Evolutionary conservation across 2,797 vertebrate species (phyloP).

Genomic region (Cygnus olor): DNA sequence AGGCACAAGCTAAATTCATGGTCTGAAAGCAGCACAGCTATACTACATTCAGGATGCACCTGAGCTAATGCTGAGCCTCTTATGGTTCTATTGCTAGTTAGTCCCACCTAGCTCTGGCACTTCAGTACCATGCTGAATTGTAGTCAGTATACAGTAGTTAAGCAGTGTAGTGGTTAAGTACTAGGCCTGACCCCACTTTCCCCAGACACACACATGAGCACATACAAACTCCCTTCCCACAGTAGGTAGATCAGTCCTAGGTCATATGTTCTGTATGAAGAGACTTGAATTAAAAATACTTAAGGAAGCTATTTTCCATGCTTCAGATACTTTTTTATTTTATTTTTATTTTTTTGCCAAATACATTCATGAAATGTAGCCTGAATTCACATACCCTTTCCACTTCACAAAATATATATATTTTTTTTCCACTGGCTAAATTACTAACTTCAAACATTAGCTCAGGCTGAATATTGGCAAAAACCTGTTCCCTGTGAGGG

Average conservation of each 20-base stretch:
- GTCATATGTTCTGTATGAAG: neutral
- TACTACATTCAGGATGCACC: neutral
- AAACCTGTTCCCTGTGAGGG: neutral
- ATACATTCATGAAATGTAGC: neutral
- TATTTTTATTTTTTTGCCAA: neutral
- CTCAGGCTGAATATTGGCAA: neutral
- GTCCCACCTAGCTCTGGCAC: neutral
- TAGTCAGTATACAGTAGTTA: neutral
- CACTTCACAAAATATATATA: neutral
- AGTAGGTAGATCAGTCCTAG: neutral
- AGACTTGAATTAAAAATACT: neutral
- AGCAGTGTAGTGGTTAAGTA: neutral
- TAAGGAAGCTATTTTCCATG: neutral
- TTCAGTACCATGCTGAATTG: neutral
- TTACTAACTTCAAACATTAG: neutral
- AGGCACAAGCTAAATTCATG: neutral
- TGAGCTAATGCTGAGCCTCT: neutral
- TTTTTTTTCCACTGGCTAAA: neutral
- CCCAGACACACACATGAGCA: neutral
- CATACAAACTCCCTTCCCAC: neutral
- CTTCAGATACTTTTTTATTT: neutral
- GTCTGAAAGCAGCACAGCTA: neutral
- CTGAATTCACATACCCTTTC: neutral
- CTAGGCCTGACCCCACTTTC: neutral
- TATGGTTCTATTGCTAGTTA: neutral